Evolutionary conservation across 1,140 invertebrate genomes (phyloP).

Genomic region (Philaenus spumarius): DNA sequence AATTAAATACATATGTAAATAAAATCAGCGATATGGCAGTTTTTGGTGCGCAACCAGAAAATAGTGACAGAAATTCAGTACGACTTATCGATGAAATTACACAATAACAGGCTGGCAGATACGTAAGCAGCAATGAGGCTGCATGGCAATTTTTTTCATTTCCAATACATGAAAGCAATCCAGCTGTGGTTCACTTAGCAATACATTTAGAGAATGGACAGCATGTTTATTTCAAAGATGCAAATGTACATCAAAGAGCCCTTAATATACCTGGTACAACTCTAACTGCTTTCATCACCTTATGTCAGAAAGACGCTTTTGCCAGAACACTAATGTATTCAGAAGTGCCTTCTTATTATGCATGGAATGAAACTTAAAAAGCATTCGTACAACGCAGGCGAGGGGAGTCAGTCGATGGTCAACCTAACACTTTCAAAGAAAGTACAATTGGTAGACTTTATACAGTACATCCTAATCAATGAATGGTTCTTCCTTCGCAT

Average conservation of each 20-base stretch:
- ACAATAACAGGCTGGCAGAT: slow-evolving; percentile 34
- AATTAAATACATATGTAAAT: slow-evolving; percentile 41
- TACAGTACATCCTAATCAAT: too few species aligned
- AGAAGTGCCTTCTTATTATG: slow-evolving; percentile 26
- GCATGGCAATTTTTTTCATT: slow-evolving; percentile 38
- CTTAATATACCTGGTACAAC: neutral
- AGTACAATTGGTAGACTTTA: too few species aligned
- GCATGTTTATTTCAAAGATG: slow-evolving; percentile 26
- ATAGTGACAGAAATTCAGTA: slow-evolving; percentile 23
- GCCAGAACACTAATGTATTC: slow-evolving; percentile 10
- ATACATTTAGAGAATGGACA: slow-evolving; percentile 37
- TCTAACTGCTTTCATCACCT: slow-evolving; percentile 1
- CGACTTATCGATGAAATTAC: slow-evolving; percentile 37
- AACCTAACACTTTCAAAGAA: too few species aligned
- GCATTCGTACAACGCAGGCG: too few species aligned
- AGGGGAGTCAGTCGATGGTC: too few species aligned
- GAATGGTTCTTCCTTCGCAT: too few species aligned
- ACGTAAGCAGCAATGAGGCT: slow-evolving; percentile 37
- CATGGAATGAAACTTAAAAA: neutral
- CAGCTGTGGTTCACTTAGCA: slow-evolving; percentile 33
- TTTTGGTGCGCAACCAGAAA: too few species aligned
- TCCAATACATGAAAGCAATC: slow-evolving; percentile 36
- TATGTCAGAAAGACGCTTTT: slow-evolving; percentile 10
- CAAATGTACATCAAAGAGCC: slow-evolving; percentile 9
- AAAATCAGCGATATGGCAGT: slow-evolving; percentile 34